phyloP scores from a whole-genome alignment of 1,140 invertebrate species.

The Paraescarpia echinospica region DNA sequence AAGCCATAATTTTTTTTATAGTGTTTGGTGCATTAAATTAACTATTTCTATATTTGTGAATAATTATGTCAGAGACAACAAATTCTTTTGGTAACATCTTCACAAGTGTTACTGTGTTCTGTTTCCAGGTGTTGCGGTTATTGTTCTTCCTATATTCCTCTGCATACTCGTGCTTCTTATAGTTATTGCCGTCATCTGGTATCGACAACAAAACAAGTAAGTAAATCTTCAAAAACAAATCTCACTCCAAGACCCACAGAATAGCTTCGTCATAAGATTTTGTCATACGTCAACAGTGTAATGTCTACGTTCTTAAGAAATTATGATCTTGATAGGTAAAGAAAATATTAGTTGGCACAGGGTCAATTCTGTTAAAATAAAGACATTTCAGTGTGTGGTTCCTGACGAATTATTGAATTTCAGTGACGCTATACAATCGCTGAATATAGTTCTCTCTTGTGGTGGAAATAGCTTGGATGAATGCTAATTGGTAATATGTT shows the following conservation, averaged over 20 bases:
- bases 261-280: neutral
- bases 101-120: neutral
- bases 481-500: neutral
- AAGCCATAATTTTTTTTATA: neutral
- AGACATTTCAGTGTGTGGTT: neutral
- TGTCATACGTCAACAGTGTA: neutral
- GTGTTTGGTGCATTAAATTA: neutral
- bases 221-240: neutral
- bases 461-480: neutral
- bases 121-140: neutral
- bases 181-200: neutral
- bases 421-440: no score
- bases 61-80: neutral
- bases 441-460: neutral
- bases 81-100: neutral
- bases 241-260: neutral
- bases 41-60: neutral
- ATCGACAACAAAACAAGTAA: slow-evolving; percentile 2
- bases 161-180: neutral
- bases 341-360: neutral
- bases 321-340: neutral
- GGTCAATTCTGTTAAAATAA: neutral
- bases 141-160: slow-evolving; percentile 1
- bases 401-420: no score
- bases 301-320: neutral